Evolutionary conservation across 2,888 invertebrate genomes (phyloP), one percentile per base, ranked within the genome.

Genomic region (Acanthosoma haemorrhoidale): DNA sequence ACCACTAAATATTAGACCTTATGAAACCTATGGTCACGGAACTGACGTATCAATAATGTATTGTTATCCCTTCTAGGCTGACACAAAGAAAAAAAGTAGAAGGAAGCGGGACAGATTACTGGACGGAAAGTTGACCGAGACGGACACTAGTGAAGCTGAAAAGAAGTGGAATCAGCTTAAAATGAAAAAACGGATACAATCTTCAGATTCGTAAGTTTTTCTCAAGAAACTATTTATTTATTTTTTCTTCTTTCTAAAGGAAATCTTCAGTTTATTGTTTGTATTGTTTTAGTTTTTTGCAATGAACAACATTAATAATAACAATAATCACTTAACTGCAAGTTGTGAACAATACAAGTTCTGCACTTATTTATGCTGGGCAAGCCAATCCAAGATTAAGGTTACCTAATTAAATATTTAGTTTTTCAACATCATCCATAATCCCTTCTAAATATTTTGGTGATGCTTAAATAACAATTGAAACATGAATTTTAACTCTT

Each of bases 101-200:
- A 36, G 67, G 43, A 18, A 11, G 51, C 60, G 41, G 16, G 70
- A 59, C 68, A 73, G 71, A 68, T 69, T 74, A n/a, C 61, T 73
- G 16, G 68, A 58, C 13, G 61, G 31, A 6, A 75, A 73, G 64
- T 41, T 73, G 25, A 70, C 72, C 1, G 73, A 72, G 18, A 72
- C 71, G 8, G 73, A 72, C 34, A 73, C 73, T 15, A 71, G 70
- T 51, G 72, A 73, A 34, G 73, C 70, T 29, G 39, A 72, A 60
- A 39, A 66, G 18, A 59, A 64, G 32, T 69, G 66, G 38, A 60
- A 63, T 6, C 68, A 71, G 58, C 69, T 57, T 21, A 69, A 68
- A 58, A 58, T 64, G 58, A 58, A 73, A 57, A 61, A 58, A 31
- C 51, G 58, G 21, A 66, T 61, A 36, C 70, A 72, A 39, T 71